phyloP scores from a whole-genome alignment of 1,140 invertebrate species.

The Brachionus rotundiformis region DNA sequence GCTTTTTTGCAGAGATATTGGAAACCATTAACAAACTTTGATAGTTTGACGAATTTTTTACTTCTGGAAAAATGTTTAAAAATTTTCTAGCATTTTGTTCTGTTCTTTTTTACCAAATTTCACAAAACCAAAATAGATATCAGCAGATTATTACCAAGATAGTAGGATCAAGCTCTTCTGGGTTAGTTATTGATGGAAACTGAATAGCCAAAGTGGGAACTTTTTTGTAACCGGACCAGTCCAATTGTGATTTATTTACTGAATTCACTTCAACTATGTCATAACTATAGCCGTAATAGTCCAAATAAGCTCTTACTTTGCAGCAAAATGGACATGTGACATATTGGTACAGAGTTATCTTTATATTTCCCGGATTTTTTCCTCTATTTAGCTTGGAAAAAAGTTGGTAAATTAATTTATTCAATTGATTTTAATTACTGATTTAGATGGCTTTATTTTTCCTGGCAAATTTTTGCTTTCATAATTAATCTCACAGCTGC shows the following conservation, averaged over 20 bases:
- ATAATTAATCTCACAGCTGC: slow-evolving; percentile 16
- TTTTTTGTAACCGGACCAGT: slow-evolving; percentile 91
- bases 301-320: slow-evolving; percentile 87
- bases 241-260: slow-evolving; percentile 82
- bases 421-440: background rate
- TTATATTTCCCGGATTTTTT: slow-evolving; percentile 52
- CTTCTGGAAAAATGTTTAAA: too few relatives aligned
- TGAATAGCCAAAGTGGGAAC: slow-evolving; percentile 74
- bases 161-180: background rate
- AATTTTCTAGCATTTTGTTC: too few relatives aligned
- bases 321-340: slow-evolving; percentile 76
- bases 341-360: slow-evolving; percentile 52
- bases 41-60: too few relatives aligned
- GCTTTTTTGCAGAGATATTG: too few relatives aligned
- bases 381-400: background rate
- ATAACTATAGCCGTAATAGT: slow-evolving; percentile 90
- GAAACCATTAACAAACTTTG: too few relatives aligned
- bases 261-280: slow-evolving; percentile 95
- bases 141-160: too few relatives aligned
- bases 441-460: slow-evolving; percentile 33
- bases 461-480: slow-evolving; percentile 42
- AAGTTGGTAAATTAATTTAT: too few relatives aligned
- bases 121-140: too few relatives aligned
- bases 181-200: slow-evolving; percentile 69
- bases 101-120: too few relatives aligned